A percentile compares a stretch with the other conserved stretches of the same genome.
Conservation (phyloP, 2,113 vertebrate genomes). For the Trichechus manatus region DNA sequence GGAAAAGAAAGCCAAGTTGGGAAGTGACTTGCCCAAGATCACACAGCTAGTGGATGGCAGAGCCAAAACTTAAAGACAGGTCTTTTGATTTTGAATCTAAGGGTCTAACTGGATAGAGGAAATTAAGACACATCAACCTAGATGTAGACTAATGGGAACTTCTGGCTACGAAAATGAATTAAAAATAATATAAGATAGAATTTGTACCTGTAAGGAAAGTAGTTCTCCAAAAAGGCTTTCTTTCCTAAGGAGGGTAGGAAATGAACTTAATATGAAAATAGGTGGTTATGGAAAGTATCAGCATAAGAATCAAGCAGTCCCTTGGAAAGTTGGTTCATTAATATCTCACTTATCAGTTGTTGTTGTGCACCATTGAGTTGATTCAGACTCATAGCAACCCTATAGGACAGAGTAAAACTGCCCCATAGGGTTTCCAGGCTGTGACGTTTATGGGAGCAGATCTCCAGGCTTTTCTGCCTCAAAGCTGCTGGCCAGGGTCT, state of each 20-base stretch:
- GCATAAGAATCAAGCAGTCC: background rate
- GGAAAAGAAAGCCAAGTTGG: background rate
- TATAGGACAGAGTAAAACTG: no score
- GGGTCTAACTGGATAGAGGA: background rate
- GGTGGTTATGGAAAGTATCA: background rate
- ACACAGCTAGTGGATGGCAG: no score
- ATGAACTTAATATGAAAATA: background rate
- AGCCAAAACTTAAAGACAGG: background rate
- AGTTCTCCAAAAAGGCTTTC: background rate
- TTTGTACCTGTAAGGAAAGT: background rate
- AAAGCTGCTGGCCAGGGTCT: no score
- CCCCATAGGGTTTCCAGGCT: no score
- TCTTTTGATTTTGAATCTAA: background rate
- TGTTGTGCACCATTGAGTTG: no score
- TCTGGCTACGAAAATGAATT: background rate
- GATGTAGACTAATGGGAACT: background rate
- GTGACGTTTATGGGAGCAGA: no score
- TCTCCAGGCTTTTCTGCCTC: no score
- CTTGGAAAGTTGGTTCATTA: background rate
- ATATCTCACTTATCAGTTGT: background rate
- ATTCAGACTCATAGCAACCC: no score
- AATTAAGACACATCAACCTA: background rate
- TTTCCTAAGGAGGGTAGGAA: background rate
- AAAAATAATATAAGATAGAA: background rate
- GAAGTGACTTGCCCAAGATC: background rate